Evolutionary conservation across 1,140 invertebrate species (phyloP).

Genomic region (Heliothis virescens): DNA sequence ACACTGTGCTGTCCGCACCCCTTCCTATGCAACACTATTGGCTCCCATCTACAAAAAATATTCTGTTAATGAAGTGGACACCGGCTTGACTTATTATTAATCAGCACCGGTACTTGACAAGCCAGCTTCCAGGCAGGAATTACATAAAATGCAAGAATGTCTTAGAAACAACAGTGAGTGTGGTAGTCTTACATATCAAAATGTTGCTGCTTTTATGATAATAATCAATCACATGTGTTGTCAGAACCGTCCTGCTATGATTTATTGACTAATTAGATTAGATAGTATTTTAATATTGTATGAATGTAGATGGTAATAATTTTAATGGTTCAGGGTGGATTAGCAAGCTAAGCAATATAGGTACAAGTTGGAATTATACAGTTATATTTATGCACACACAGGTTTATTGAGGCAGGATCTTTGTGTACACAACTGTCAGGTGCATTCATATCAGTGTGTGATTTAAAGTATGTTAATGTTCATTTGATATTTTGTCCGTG

Average conservation of each 20-base stretch:
- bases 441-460: neutral
- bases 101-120: neutral
- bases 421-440: neutral
- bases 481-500: neutral
- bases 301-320: conserved; percentile 42
- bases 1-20: conserved; percentile 56
- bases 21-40: conserved; percentile 51
- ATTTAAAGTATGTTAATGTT: neutral
- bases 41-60: conserved; percentile 53
- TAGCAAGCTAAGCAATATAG: conserved; percentile 20
- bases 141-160: conserved; percentile 3
- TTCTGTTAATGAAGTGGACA: neutral
- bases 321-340: conserved; percentile 44
- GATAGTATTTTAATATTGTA: conserved; percentile 41
- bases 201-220: conserved; percentile 65
- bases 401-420: neutral
- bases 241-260: conserved; percentile 80
- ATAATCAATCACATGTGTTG: conserved; percentile 61
- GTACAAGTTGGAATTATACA: neutral
- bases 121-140: neutral
- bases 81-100: neutral
- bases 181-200: conserved; percentile 74
- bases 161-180: conserved; percentile 40
- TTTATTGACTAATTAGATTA: conserved; percentile 67
- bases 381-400: neutral